Evolutionary conservation across 2,797 vertebrate species (phyloP), one percentile per base, ranked within the genome.

Genomic region (Lacerta viridis): DNA sequence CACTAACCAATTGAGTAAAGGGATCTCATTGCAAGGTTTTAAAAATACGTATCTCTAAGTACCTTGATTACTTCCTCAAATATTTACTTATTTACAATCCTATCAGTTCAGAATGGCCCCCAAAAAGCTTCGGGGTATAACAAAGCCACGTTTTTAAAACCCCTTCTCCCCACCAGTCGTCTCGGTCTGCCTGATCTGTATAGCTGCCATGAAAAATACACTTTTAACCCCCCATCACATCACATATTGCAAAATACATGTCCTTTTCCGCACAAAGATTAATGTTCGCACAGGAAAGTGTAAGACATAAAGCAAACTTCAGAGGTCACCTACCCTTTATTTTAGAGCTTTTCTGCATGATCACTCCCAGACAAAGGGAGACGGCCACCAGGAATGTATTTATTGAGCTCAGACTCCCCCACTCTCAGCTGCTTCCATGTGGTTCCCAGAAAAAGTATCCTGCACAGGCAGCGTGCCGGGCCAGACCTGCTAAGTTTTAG

Each of bases 271-370:
- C 43, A 33, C 78, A 69, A 89, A 68, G 78, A 89, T 81, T 85
- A 82, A 85, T 85, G 88, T 41, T 77, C 79, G 29, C 72, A 76
- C 61, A 82, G 78, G 79, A 89, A 85, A 89, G 68, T 10, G 69
- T 66, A 89, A 85, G 33, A 69, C 83, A 81, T 76, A 64, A 85
- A 89, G 78, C 71, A 89, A 85, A 68, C 78, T 68, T 80, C 78
- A 81, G 59, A 86, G 79, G 71, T 81, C 71, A 68, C 69, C 84
- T 55, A 43, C 61, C 84, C 79, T 86, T 89, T 68, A 43, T 81
- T 75, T 85, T 33, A 75, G 20, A 75, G 55, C 69, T 80, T 89
- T 76, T 86, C 88, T 89, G 77, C 88, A 89, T 89, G 88, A 89
- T 85, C 83, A 85, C 55, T 85, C 84, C 59, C 76, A 89, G 84